Evolutionary conservation across 2,113 vertebrate genomes (phyloP).

Genomic region (Rhabdomys dilectus): DNA sequence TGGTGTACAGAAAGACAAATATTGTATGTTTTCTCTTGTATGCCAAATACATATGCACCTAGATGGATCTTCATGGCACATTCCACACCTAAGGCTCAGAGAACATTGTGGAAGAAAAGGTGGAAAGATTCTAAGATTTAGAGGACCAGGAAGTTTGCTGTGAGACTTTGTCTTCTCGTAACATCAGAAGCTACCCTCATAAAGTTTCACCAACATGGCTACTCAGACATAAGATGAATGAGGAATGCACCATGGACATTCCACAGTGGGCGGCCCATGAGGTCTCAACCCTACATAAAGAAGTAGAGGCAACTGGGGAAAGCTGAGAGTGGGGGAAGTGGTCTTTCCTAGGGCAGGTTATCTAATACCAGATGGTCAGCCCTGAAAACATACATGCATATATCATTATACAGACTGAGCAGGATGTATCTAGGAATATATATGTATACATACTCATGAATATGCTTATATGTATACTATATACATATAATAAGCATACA

Average conservation of each 20-base stretch:
- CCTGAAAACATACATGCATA: neutral
- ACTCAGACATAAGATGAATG: neutral
- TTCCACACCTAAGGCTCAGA: neutral
- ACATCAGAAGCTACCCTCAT: neutral
- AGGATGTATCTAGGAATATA: neutral
- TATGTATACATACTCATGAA: neutral
- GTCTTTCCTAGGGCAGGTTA: neutral
- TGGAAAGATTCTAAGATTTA: neutral
- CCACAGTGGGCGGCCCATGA: neutral
- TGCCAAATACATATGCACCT: neutral
- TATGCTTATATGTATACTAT: neutral
- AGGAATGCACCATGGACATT: neutral
- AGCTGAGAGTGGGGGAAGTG: neutral
- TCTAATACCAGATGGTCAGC: neutral
- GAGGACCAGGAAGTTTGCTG: neutral
- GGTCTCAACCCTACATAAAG: neutral
- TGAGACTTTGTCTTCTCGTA: neutral
- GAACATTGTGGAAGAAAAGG: neutral
- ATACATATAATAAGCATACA: neutral
- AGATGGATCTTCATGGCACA: neutral
- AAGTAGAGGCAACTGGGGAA: neutral
- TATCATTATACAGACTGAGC: neutral
- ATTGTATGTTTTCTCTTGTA: neutral
- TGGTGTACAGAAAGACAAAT: neutral
- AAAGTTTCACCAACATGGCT: neutral